Base-by-base conservation (phyloP, 2,797 vertebrate genomes). In the Mus caroli region DNA sequence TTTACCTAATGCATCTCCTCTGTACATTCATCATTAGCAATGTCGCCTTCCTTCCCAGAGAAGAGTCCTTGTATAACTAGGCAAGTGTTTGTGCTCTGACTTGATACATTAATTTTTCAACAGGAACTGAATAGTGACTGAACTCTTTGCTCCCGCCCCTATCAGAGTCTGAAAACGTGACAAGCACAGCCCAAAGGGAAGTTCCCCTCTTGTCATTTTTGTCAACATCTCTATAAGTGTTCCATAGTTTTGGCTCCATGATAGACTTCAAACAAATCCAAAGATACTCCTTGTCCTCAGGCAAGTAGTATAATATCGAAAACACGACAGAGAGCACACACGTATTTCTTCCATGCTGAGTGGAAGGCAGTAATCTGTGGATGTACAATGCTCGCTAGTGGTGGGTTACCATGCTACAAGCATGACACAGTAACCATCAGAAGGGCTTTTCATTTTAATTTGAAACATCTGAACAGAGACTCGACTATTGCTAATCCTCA, bases 31-130 rank as follows among this genome's bases (percentile, higher is more conserved):
- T 94, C 78, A 26, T 73, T 88, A 80, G 11, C 28, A 7, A 22
- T 91, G 91, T 95, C 86, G 86, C 91, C 95, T 82, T 97, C 95
- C 93, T 97, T 92, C 94, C 19, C 37, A 96, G 96, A 96, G 95
- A 92, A 95, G 93, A 71, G 82, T 46, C 64, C 93, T 87, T 97
- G 1, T 67, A 92, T 67, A 85, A 56, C 67, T 19, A 60, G 62
- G 67, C 88, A 71, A 83, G 62, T 4, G 5, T 58, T 56, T 82
- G 37, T 83, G 40, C 50, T 64, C 94, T 60, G 78, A 40, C 10
- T 60, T 22, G 79, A 78, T 54, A 22, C 67, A 9, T 67, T 24
- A 13, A 19, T 75, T 71, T 67, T 31, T n/a, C 50, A 90, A 54
- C 54, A 50, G 40, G 40, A 60, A 62, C 75, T 31, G 54, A 93